phyloP scores from a whole-genome alignment of 2,113 vertebrate genomes.

The Strix uralensis region DNA sequence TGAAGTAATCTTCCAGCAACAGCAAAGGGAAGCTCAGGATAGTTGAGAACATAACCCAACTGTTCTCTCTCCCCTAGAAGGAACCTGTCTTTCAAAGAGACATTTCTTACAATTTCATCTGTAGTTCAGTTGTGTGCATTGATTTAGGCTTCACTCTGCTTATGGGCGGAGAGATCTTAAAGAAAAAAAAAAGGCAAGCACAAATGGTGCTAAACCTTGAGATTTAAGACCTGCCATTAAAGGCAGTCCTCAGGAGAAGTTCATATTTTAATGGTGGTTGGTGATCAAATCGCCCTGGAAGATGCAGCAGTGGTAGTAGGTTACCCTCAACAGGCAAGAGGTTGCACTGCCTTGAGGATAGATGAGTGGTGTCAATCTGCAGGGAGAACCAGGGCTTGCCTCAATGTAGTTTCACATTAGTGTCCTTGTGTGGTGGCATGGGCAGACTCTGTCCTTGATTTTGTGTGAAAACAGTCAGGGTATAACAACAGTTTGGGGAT shows the following conservation, averaged over 20 bases:
- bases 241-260: neutral
- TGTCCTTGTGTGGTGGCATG: neutral
- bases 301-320: neutral
- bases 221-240: neutral
- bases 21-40: neutral
- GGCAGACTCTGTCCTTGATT: neutral
- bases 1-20: neutral
- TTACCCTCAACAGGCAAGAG: neutral
- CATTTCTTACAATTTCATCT: neutral
- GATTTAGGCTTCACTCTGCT: neutral
- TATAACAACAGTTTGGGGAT: neutral
- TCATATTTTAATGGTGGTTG: accelerated
- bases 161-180: neutral
- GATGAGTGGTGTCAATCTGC: neutral
- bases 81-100: neutral
- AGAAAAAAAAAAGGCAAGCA: neutral
- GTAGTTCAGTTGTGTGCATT: neutral
- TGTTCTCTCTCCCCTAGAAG: neutral
- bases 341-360: neutral
- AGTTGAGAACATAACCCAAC: neutral
- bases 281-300: neutral
- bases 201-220: neutral
- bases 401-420: neutral
- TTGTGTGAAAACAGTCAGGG: neutral
- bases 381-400: neutral